Evolutionary conservation across 1,140 invertebrate species (phyloP).

Genomic region (Ctenoplectra terminalis): DNA sequence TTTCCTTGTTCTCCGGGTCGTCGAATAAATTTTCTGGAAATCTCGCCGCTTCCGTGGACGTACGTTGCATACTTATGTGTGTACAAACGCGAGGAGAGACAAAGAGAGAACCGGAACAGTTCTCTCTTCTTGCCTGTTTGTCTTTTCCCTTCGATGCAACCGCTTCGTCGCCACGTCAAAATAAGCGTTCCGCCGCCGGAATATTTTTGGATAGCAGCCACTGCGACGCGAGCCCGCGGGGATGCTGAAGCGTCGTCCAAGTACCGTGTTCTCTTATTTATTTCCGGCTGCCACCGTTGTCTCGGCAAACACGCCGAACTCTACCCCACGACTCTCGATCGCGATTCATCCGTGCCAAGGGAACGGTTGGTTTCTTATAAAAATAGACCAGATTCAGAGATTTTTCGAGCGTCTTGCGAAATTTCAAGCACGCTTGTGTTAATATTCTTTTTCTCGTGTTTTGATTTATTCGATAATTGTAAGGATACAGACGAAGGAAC

Average conservation of each 20-base stretch:
- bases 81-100: constrained; percentile 34
- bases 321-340: constrained; percentile 23
- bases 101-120: constrained; percentile 27
- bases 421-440: background rate
- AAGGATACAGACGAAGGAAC: too few species aligned
- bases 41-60: constrained; percentile 43
- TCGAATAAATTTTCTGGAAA: constrained; percentile 63
- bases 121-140: constrained; percentile 59
- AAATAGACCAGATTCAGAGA: background rate
- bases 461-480: too few species aligned
- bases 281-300: constrained; percentile 53
- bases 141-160: constrained; percentile 52
- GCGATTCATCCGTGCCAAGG: constrained; percentile 59
- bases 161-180: constrained; percentile 28
- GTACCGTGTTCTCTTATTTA: constrained; percentile 56
- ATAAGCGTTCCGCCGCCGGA: constrained; percentile 47
- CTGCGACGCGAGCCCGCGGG: constrained; percentile 25
- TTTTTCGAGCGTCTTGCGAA: too few species aligned
- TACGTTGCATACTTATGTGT: constrained; percentile 64
- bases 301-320: constrained; percentile 34
- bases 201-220: constrained; percentile 70
- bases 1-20: background rate
- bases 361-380: background rate
- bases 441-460: too few species aligned
- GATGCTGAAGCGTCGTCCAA: constrained; percentile 48